These are phyloP conservation scores for Polypterus senegalus DNA, from an alignment of 2,113 vertebrate genomes.

Conservation along the genomic window DNA sequence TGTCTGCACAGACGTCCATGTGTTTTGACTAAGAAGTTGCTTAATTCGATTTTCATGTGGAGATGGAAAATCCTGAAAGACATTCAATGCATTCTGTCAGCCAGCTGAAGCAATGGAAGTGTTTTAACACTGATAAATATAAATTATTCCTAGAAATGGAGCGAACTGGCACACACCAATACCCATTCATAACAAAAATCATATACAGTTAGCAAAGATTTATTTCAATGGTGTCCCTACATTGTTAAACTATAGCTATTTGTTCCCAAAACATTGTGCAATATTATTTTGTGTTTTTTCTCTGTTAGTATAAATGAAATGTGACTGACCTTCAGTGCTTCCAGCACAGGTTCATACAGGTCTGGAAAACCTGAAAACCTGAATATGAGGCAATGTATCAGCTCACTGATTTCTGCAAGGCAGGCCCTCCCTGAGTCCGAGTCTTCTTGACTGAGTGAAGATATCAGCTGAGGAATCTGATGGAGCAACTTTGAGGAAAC, in stretches of 20 bases:
- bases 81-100: too few relatives aligned
- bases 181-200: too few relatives aligned
- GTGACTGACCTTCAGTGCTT: constrained; percentile 52
- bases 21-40: constrained; percentile 58
- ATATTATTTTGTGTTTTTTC: too few relatives aligned
- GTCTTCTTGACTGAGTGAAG: constrained; percentile 50
- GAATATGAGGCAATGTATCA: constrained; percentile 68
- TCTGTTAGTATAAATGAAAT: too few relatives aligned
- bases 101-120: too few relatives aligned
- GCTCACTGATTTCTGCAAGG: constrained; percentile 52
- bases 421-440: constrained; percentile 53
- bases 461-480: constrained; percentile 55
- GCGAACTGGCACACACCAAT: too few relatives aligned
- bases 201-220: too few relatives aligned
- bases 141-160: too few relatives aligned
- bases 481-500: constrained; percentile 47
- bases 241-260: too few relatives aligned
- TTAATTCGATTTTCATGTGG: constrained; percentile 65
- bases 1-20: constrained; percentile 63
- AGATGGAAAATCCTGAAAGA: constrained; percentile 47
- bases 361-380: constrained; percentile 67
- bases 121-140: too few relatives aligned
- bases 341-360: constrained; percentile 59
- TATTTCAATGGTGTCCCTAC: too few relatives aligned
- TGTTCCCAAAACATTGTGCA: too few relatives aligned